Evolutionary conservation across 1,140 invertebrate genomes (phyloP), one percentile per base, ranked within the genome.

Genomic region (Temnothorax curvispinosus): DNA sequence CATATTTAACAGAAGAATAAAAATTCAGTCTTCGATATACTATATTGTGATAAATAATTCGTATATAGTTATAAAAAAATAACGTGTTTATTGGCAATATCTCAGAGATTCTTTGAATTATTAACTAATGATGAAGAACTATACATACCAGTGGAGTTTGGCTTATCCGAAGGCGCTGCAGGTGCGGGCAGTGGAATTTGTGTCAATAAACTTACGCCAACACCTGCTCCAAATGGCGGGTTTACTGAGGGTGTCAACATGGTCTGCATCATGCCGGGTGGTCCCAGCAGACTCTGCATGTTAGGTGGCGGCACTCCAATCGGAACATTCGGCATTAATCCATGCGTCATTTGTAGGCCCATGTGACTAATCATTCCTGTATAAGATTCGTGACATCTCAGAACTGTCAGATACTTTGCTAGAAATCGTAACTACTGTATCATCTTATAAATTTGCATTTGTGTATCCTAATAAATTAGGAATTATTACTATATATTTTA

Each of bases 281-380:
- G 96, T 54, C 96, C 94, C 87, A 95, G 89, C 4, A 96, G 92
- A 56, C 95, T 94, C 78, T 96, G 95, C 95, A 97, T 96, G 81
- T 96, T 96, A 32, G 96, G 96, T 6, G 96, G 97, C n/a, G 97
- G 97, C 11, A 97, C 96, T 32, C 96, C 96, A 67, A 97, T 95
- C 18, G 96, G 96, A 35, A 96, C 95, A 89, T 96, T 96, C 1
- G 96, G 95, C 95, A 96, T 96, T 87, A 96, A 93, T n/a, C 96
- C 96, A 8, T 96, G 96, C 0, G 96, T 94, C 90, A 96, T 96
- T 91, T 93, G 93, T 58, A 95, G 88, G 67, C 94, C 95, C 95
- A 96, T 96, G 85, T 96, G 95, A 74, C 95, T 95, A 18, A 96
- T 85, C 92, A 96, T 94, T 88, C 96, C 95, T 94, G 89, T 50